phyloP scores from a whole-genome alignment of 2,797 vertebrate genomes.

The Limnodromus scolopaceus region DNA sequence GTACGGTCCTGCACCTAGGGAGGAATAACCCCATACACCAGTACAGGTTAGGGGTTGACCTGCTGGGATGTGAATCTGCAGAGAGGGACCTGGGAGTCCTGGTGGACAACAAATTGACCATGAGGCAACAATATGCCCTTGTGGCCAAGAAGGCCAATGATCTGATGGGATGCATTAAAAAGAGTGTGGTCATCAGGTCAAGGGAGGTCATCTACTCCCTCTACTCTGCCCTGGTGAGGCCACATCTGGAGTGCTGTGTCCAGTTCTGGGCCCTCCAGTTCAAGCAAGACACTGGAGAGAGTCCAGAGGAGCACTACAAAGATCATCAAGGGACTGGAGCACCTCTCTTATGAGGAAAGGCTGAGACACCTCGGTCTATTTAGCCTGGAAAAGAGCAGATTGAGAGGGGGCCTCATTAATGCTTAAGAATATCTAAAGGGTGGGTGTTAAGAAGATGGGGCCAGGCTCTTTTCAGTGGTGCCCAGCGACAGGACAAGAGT shows the following conservation, averaged over 20 bases:
- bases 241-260: neutral
- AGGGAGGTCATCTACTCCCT: neutral
- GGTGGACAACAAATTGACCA: neutral
- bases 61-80: neutral
- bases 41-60: neutral
- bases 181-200: neutral
- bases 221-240: neutral
- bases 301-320: neutral
- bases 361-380: neutral
- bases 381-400: neutral
- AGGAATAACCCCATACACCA: neutral
- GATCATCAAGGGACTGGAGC: neutral
- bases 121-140: neutral
- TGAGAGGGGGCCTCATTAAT: neutral
- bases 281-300: neutral
- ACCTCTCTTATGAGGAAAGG: neutral
- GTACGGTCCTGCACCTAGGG: neutral
- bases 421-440: neutral
- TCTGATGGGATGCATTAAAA: neutral
- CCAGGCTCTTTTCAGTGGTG: neutral
- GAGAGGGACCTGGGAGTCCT: neutral
- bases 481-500: neutral
- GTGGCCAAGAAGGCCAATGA: neutral
- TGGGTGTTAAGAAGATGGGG: neutral
- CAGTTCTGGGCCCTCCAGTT: neutral